Evolutionary conservation across 2,888 invertebrate species (phyloP), one percentile per base, ranked within the genome.

Genomic region (Pterostichus niger): DNA sequence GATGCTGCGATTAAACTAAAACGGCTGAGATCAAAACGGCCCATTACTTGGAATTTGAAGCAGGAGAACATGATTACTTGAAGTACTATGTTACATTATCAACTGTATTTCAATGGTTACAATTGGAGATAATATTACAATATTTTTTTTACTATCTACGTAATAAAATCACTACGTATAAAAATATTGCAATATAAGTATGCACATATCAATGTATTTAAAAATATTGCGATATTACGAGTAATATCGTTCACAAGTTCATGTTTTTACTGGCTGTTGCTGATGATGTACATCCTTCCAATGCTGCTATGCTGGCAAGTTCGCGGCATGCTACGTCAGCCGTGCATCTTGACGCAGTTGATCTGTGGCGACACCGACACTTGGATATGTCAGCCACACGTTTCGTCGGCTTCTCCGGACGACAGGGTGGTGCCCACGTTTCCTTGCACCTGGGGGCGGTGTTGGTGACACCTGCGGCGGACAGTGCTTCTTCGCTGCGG

Each of bases 311-410:
- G 10, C 79, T 79, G 79, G 44, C 64, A 79, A 79, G 79, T 79
- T 79, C 79, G 79, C 79, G 79, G 79, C 61, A 64, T 61, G 61
- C 64, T 79, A 79, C 61, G 46, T 79, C 79, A 79, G 79, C 78
- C 59, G 46, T 46, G 78, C 61, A 46, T 44, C 79, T 59, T 61
- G 61, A 44, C 61, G 46, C 46, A 61, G 61, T 24, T 79, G 46
- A 44, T 24, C 10, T 46, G 64, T 10, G 79, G 79, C 61, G 79
- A 59, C 59, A 59, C 59, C 31, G 59, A 31, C 49, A 49, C 49
- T 49, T 5, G 49, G n/a, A 49, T n/a, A 11, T 31, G 59, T 59
- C 59, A 59, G 24, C 24, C 40, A 40, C 40, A 40, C 40, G 24
- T 3, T 40, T 40, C 54, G 54, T 15, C 54, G 31, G 31, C 59